Evolutionary conservation across 1,140 invertebrate species (phyloP).

Genomic region (Eumaeus atala): DNA sequence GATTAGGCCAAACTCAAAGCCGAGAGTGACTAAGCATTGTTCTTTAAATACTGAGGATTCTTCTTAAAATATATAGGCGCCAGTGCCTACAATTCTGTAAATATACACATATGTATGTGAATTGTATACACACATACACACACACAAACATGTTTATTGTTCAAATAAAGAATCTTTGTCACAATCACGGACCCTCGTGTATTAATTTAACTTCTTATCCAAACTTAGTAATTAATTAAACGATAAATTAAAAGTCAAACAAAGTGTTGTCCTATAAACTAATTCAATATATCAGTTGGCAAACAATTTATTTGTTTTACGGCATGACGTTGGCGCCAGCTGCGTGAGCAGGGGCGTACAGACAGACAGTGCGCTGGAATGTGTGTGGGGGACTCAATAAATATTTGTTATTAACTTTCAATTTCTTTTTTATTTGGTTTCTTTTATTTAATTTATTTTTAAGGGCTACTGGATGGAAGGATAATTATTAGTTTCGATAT

Average conservation of each 20-base stretch:
- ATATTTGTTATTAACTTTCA: slow-evolving; percentile 8
- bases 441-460: too few species aligned
- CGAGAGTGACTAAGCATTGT: too few species aligned
- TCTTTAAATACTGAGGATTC: too few species aligned
- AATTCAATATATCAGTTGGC: slow-evolving; percentile 42
- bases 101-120: too few species aligned
- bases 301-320: slow-evolving; percentile 43
- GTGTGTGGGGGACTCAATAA: slow-evolving; percentile 6
- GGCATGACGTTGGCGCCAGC: slow-evolving; percentile 40
- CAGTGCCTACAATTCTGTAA: too few species aligned
- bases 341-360: slow-evolving; percentile 32
- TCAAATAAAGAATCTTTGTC: neutral
- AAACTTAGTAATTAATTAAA: slow-evolving; percentile 2
- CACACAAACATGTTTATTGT: too few species aligned
- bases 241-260: slow-evolving; percentile 23
- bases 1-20: too few species aligned
- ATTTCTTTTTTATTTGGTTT: neutral
- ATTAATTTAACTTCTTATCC: neutral
- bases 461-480: too few species aligned
- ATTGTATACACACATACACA: too few species aligned
- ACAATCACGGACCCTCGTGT: neutral
- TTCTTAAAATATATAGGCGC: too few species aligned
- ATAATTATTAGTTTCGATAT: too few species aligned
- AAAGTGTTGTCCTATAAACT: slow-evolving; percentile 32
- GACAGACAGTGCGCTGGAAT: slow-evolving; percentile 2